These are phyloP conservation scores for Coracopsis vasa DNA, from an alignment of 2,113 vertebrate genomes.

Conservation along the genomic window DNA sequence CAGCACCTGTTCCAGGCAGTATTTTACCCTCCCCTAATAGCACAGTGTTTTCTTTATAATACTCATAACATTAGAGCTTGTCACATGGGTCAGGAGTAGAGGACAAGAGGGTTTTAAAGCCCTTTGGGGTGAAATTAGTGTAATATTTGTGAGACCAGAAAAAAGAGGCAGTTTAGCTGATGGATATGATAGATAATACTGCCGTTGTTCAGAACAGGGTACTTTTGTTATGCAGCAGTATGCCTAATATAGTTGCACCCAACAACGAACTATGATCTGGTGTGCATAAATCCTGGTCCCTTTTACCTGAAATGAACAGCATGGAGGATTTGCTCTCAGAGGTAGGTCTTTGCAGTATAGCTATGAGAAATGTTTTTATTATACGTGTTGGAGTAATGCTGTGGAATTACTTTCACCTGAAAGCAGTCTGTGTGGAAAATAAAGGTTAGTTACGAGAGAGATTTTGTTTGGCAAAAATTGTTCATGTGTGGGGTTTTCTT, in stretches of 20 bases:
- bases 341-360: not conserved
- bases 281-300: not conserved
- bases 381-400: not conserved
- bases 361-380: not conserved
- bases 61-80: not conserved
- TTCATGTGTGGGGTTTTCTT: accelerated
- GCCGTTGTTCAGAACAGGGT: not conserved
- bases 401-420: not conserved
- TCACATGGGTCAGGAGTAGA: not conserved
- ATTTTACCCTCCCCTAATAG: not conserved
- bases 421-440: not conserved
- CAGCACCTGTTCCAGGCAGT: not conserved
- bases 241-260: not conserved
- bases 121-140: not conserved
- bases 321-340: not conserved
- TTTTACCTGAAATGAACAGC: not conserved
- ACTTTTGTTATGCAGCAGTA: not conserved
- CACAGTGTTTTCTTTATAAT: accelerated
- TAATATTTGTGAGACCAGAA: not conserved
- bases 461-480: not conserved
- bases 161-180: not conserved
- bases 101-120: not conserved
- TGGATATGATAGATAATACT: not conserved
- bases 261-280: accelerated
- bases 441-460: not conserved